These are phyloP conservation scores for Amblyteles armatorius DNA, from an alignment of 2,888 invertebrate genomes.

Conservation along the genomic window DNA sequence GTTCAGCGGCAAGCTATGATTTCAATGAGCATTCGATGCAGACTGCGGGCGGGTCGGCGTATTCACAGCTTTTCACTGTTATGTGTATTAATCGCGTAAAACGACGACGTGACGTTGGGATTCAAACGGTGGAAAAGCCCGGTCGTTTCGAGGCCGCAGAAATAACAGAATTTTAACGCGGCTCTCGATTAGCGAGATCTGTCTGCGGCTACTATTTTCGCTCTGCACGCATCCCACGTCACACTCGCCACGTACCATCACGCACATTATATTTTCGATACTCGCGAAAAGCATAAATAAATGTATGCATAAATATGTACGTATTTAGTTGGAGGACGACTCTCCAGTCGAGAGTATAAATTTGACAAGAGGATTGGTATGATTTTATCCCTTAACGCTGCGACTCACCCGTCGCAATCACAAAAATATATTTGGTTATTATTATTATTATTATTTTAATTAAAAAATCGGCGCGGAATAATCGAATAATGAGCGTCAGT, in stretches of 20 bases:
- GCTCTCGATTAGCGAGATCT: conserved; percentile 40
- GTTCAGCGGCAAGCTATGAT: conserved; percentile 33
- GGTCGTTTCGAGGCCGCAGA: conserved; percentile 12
- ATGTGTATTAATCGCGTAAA: conserved; percentile 44
- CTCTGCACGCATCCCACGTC: not conserved
- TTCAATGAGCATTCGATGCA: conserved; percentile 31
- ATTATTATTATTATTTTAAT: not conserved
- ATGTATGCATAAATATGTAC: not conserved
- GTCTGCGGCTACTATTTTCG: conserved; percentile 7
- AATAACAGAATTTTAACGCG: conserved; percentile 45
- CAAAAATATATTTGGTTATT: conserved; percentile 8
- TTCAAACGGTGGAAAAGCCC: conserved; percentile 23
- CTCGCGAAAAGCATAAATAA: conserved; percentile 1
- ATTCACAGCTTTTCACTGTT: conserved; percentile 25
- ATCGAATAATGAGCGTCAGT: not conserved
- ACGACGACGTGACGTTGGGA: conserved; percentile 27
- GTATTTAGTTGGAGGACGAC: not conserved
- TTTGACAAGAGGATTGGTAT: not conserved
- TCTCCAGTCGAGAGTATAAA: not conserved
- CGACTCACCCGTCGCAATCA: not conserved
- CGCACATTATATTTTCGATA: conserved; percentile 16
- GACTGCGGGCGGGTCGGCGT: not conserved
- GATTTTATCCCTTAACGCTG: not conserved
- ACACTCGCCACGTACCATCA: not conserved
- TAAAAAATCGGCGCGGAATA: conserved; percentile 2